Percentiles rank a stretch among this genome's conserved stretches.
Evolutionary conservation across 92 coral and sea anemone species (phyloP).

Genomic region (Umimayanthus kanabou): DNA sequence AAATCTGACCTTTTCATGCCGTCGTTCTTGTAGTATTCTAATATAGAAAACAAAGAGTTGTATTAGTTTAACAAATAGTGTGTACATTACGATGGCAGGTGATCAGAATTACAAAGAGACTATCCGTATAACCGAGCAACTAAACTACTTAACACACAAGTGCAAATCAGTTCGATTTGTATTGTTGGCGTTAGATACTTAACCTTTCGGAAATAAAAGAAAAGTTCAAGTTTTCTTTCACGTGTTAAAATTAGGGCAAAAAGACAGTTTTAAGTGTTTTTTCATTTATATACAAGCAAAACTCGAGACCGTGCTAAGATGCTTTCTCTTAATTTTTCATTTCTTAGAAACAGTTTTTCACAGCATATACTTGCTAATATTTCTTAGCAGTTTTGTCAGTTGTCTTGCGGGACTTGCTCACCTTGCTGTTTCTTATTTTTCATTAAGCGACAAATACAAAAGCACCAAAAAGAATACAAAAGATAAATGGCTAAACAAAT

Average conservation of each 20-base stretch:
- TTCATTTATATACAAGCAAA: neutral
- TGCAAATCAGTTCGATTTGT: neutral
- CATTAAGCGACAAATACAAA: neutral
- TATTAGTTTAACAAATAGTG: neutral
- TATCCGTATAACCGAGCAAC: neutral
- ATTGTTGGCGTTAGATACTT: constrained; percentile 7
- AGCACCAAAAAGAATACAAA: too few relatives aligned
- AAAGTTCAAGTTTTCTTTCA: neutral
- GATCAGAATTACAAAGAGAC: neutral
- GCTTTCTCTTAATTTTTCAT: neutral
- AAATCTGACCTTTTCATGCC: neutral
- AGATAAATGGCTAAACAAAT: neutral
- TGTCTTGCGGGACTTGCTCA: neutral
- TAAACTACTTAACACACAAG: neutral
- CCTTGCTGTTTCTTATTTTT: too few relatives aligned
- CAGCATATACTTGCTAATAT: neutral
- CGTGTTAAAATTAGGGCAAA: neutral
- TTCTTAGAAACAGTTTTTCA: neutral
- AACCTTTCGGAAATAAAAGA: neutral
- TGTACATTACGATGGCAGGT: neutral
- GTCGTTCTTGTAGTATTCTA: too few relatives aligned
- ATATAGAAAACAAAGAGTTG: neutral
- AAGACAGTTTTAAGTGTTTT: neutral
- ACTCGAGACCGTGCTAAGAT: neutral
- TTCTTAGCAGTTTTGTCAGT: neutral